phyloP scores from a whole-genome alignment of 2,797 vertebrate species.

The Selene dorsalis region DNA sequence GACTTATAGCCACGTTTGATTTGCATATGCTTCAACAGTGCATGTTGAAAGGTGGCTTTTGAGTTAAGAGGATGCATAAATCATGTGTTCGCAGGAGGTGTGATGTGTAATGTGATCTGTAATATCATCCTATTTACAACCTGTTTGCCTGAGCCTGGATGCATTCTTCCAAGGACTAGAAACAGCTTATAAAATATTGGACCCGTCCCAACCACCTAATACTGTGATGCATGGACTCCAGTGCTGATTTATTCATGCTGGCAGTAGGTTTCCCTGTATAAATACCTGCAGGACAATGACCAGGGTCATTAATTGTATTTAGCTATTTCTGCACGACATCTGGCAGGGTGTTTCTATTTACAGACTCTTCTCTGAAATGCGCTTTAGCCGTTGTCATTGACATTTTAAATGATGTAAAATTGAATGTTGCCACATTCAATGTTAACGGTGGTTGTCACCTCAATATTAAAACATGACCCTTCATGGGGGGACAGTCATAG shows the following conservation, averaged over 20 bases:
- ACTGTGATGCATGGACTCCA: slow-evolving; percentile 43
- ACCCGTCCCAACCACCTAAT: slow-evolving; percentile 40
- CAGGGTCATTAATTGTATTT: slow-evolving; percentile 71
- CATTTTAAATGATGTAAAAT: slow-evolving; percentile 56
- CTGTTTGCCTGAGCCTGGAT: slow-evolving; percentile 50
- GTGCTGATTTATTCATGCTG: slow-evolving; percentile 67
- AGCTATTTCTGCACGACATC: slow-evolving; percentile 64
- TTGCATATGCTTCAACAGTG: slow-evolving; percentile 73
- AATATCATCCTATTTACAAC: slow-evolving; percentile 68
- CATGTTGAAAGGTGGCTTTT: slow-evolving; percentile 71
- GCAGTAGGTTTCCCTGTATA: slow-evolving; percentile 51
- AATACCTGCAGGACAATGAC: slow-evolving; percentile 69
- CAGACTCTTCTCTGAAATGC: slow-evolving; percentile 24
- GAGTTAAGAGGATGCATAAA: slow-evolving; percentile 77
- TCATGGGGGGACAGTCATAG: slow-evolving; percentile 15
- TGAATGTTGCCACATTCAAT: slow-evolving; percentile 47
- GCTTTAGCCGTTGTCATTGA: slow-evolving; percentile 31
- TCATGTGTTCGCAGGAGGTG: slow-evolving; percentile 65
- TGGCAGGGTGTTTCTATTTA: slow-evolving; percentile 57
- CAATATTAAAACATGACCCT: slow-evolving; percentile 37
- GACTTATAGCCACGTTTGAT: slow-evolving; percentile 52
- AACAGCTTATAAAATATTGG: slow-evolving; percentile 61
- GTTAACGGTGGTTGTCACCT: slow-evolving; percentile 50
- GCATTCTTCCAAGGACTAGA: slow-evolving; percentile 36
- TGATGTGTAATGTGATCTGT: slow-evolving; percentile 63